Evolutionary conservation across 2,113 vertebrate genomes (phyloP).

Genomic region (Tretioscincus oriximinensis): DNA sequence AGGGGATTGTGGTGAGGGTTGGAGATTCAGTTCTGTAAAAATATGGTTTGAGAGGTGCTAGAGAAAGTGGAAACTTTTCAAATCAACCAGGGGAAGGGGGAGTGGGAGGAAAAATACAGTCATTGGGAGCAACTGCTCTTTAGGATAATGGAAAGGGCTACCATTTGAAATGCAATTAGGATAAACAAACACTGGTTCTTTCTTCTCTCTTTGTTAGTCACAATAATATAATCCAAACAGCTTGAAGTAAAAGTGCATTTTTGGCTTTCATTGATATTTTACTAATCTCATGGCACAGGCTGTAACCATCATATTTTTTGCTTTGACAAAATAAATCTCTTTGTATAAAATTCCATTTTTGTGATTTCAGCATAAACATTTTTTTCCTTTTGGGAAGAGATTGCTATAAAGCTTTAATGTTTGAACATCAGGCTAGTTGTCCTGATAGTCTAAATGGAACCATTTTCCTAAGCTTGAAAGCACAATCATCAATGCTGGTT

Average conservation of each 20-base stretch:
- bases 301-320: slow-evolving; percentile 52
- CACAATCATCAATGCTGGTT: neutral
- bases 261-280: slow-evolving; percentile 69
- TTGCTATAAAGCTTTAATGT: slow-evolving; percentile 46
- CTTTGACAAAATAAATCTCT: slow-evolving; percentile 63
- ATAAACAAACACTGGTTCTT: slow-evolving; percentile 66
- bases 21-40: slow-evolving; percentile 16
- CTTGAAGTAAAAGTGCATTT: slow-evolving; percentile 63
- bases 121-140: slow-evolving; percentile 51
- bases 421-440: slow-evolving; percentile 39
- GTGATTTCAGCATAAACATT: slow-evolving; percentile 57
- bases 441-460: neutral
- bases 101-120: slow-evolving; percentile 41
- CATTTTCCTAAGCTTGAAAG: neutral
- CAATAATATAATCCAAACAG: slow-evolving; percentile 63
- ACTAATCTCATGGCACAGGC: slow-evolving; percentile 60
- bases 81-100: slow-evolving; percentile 4
- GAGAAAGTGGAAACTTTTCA: slow-evolving; percentile 35
- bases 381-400: slow-evolving; percentile 33
- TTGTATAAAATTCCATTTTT: slow-evolving; percentile 54
- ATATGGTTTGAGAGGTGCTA: neutral
- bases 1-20: neutral
- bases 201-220: slow-evolving; percentile 62
- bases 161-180: slow-evolving; percentile 59
- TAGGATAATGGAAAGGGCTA: slow-evolving; percentile 45